Evolutionary conservation across 2,888 invertebrate genomes (phyloP), one percentile per base, ranked within the genome.

Genomic region (Augiades crinisus): DNA sequence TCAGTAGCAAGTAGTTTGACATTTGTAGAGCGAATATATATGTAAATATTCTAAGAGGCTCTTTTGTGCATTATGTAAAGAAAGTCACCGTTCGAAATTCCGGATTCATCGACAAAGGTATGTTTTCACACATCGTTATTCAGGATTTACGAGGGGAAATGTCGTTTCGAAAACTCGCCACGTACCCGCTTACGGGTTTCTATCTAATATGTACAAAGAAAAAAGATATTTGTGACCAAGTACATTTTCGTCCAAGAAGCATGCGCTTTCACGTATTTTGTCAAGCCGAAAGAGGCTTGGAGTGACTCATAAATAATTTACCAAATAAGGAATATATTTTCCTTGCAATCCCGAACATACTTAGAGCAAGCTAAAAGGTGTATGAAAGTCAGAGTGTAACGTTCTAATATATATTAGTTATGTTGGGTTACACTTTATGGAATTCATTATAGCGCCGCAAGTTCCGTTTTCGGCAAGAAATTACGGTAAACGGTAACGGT

Each of bases 161-260:
- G 72, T 65, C 72, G 72, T 80, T 80, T 71, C 54, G 63, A 63
- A 79, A 75, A 75, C 76, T 68, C 61, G 57, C 70, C 78, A 75
- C 79, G 82, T 76, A 69, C 66, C 69, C 70, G 72, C 76, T 75
- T 69, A 78, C 66, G 65, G 65, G 61, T 66, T 68, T 65, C 66
- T 57, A 66, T 82, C 70, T 80, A 82, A 80, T 82, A 84, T 83
- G 80, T 78, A 81, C 84, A 82, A 78, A 83, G 81, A 77, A 80
- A 75, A 70, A 76, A 70, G 70, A 76, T 72, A 68, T 73, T 67
- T 72, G 67, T 71, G n/a, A 72, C 60, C 62, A 61, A 70, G 68
- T 64, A 71, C 73, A 68, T 68, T 68, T 63, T 63, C 56, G 44
- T 53, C 12, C 53, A 37, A 33, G 75, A 76, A 72, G 73, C 70